Base-by-base conservation (phyloP, 1,140 invertebrate species). In the Monomorium pharaonis region DNA sequence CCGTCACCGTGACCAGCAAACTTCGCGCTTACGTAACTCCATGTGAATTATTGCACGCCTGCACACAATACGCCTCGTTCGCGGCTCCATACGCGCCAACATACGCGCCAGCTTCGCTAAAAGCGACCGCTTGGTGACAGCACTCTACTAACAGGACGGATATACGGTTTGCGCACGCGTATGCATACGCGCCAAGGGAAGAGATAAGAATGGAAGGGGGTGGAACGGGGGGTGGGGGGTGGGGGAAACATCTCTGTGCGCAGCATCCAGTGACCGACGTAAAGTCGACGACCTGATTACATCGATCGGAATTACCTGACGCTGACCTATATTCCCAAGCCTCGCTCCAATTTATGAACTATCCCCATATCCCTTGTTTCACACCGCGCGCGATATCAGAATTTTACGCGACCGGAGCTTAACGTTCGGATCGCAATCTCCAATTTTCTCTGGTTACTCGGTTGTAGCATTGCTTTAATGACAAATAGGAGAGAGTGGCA, bases 31-130 rank as follows among this genome's bases (percentile, higher is more conserved):
- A 37, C 84, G 51, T 60, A 85, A 80, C 77, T 62, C 76, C 24
- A 69, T 37, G 58, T 86, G 85, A 86, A 83, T 86, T 86, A 86
- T 83, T 69, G 56, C 85, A 83, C 78, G 67, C 85, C 56, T 44
- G 65, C 58, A 86, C 58, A 86, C 65, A 65, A 83, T 86, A 72
- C 65, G 85, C 47, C 65, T 81, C 74, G 49, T 75, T 56, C 67
- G n/a, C 44, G 27, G 30, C 10, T 76, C 69, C 70, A 16, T n/a
- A n/a, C 30, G 27, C 60, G 42, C 24, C 37, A 42, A 3, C 47
- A 37, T 24, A 30, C n/a, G 47, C 49, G n/a, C n/a, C n/a, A n/a
- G n/a, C n/a, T n/a, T n/a, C n/a, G n/a, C n/a, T n/a, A n/a, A n/a
- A n/a, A n/a, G n/a, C n/a, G n/a, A n/a, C n/a, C n/a, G n/a, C n/a